Evolutionary conservation across 1,140 invertebrate species (phyloP).

Genomic region (Physella acuta): DNA sequence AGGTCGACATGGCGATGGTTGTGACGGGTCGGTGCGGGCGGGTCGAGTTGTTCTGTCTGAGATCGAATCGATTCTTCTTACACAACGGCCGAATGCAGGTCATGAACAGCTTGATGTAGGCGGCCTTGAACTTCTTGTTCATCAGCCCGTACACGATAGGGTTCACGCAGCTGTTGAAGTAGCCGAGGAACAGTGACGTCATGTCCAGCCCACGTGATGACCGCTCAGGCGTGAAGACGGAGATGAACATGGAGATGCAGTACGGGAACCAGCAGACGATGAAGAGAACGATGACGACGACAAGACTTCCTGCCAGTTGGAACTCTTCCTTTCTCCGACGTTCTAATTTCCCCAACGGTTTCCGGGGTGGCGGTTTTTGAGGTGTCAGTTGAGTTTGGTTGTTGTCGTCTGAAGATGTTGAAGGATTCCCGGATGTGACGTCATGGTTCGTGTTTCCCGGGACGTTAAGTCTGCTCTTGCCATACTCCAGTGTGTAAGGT

Average conservation of each 20-base stretch:
- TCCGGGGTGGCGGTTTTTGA: not conserved
- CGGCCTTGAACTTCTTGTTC: conserved; percentile 44
- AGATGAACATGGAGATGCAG: conserved; percentile 51
- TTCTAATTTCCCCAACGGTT: not conserved
- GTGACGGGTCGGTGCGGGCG: too few relatives aligned
- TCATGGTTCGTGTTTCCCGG: too few relatives aligned
- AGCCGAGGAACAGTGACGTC: conserved; percentile 48
- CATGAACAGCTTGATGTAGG: too few relatives aligned
- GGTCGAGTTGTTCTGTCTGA: too few relatives aligned
- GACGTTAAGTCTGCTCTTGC: too few relatives aligned
- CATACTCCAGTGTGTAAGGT: too few relatives aligned
- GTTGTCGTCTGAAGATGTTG: too few relatives aligned
- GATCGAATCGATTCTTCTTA: too few relatives aligned
- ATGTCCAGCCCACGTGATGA: conserved; percentile 39
- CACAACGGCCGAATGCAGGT: too few relatives aligned
- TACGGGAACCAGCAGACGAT: conserved; percentile 51
- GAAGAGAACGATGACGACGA: conserved; percentile 45
- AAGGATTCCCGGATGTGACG: too few relatives aligned
- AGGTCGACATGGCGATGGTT: too few relatives aligned
- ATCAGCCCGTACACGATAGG: conserved; percentile 51
- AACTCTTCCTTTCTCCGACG: conserved; percentile 37
- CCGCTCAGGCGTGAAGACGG: conserved; percentile 31
- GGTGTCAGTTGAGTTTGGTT: too few relatives aligned
- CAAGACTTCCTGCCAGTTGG: conserved; percentile 37
- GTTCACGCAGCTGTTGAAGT: conserved; percentile 49